These are phyloP conservation scores for Caenorhabditis latens DNA, from an alignment of 1,140 invertebrate species.

Conservation along the genomic window DNA sequence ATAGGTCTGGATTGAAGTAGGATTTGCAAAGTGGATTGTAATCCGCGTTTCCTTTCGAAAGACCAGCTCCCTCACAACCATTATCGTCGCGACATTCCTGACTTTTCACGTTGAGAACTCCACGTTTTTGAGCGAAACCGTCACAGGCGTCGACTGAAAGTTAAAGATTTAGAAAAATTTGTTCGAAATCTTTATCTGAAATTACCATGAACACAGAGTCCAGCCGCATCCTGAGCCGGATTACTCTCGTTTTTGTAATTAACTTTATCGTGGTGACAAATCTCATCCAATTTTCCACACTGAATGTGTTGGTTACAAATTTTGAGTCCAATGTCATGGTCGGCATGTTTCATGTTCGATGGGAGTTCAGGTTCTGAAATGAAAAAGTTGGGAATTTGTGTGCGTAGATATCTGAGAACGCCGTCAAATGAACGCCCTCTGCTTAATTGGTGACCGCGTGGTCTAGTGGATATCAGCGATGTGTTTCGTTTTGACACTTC, in stretches of 20 bases:
- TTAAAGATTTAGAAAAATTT: background rate
- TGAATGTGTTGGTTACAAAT: background rate
- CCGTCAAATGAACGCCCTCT: too few relatives aligned
- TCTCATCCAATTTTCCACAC: background rate
- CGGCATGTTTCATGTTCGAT: background rate
- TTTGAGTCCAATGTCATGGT: background rate
- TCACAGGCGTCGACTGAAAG: background rate
- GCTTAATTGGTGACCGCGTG: too few relatives aligned
- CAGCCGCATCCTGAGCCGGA: background rate
- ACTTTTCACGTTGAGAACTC: background rate
- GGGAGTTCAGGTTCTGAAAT: background rate
- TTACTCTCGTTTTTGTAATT: background rate
- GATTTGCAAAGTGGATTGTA: background rate
- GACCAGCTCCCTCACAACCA: background rate
- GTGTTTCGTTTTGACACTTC: too few relatives aligned
- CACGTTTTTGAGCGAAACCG: background rate
- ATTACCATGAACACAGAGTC: conserved; percentile 23
- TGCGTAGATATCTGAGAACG: too few relatives aligned
- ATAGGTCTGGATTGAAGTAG: background rate
- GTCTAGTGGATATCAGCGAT: too few relatives aligned
- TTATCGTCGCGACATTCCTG: background rate
- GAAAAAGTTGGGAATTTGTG: too few relatives aligned
- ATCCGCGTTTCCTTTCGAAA: background rate
- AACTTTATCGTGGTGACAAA: background rate
- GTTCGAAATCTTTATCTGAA: background rate